Evolutionary conservation across 2,797 vertebrate species (phyloP).

Genomic region (Anableps anableps): DNA sequence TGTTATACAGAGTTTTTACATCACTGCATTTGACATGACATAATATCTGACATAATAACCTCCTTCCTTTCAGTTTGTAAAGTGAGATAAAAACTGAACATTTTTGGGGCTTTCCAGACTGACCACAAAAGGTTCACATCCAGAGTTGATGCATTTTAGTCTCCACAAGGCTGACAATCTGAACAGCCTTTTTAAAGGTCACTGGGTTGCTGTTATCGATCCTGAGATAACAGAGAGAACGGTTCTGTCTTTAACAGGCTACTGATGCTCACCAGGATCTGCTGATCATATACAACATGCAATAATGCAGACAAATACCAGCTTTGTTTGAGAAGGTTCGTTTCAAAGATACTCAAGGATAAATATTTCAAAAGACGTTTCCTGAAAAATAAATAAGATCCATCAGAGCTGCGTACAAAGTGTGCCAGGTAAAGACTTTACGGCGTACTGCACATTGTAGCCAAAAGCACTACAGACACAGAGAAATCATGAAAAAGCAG

Average conservation of each 20-base stretch:
- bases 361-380: background rate
- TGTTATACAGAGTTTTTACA: background rate
- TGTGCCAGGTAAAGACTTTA: background rate
- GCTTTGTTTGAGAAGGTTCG: background rate
- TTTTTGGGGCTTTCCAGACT: slow-evolving; percentile 65
- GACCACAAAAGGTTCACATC: slow-evolving; percentile 45
- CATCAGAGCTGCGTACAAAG: background rate
- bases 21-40: background rate
- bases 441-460: background rate
- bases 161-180: slow-evolving; percentile 45
- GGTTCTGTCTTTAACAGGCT: slow-evolving; percentile 29
- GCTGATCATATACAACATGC: slow-evolving; percentile 22
- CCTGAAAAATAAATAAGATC: background rate
- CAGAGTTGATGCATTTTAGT: slow-evolving; percentile 23
- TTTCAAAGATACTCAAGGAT: background rate
- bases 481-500: slow-evolving; percentile 19
- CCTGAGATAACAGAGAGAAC: slow-evolving; percentile 52
- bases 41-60: slow-evolving; percentile 22
- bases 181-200: slow-evolving; percentile 58
- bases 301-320: slow-evolving; percentile 14
- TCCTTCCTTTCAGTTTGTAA: slow-evolving; percentile 8
- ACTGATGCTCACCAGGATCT: slow-evolving; percentile 21
- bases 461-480: background rate
- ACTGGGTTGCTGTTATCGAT: slow-evolving; percentile 63
- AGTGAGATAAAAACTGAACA: background rate